These are phyloP conservation scores for Nesoenas mayeri DNA, from an alignment of 2,113 vertebrate genomes.

Conservation along the genomic window DNA sequence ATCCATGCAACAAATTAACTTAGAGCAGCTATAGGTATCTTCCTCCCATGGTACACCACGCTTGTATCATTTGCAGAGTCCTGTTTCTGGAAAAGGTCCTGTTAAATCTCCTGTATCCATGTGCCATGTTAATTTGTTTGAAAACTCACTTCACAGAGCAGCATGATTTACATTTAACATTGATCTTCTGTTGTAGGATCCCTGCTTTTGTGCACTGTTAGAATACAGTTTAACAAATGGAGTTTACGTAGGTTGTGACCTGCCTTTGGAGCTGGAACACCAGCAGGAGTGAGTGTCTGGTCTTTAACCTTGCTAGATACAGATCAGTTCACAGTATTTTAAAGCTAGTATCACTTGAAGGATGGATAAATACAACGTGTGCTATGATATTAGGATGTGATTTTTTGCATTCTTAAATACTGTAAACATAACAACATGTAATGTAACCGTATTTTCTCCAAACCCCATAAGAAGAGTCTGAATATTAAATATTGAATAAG, in stretches of 20 bases:
- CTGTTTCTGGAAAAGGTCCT: not conserved
- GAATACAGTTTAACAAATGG: conserved; percentile 84
- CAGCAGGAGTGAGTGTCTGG: conserved; percentile 63
- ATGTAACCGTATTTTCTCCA: not conserved
- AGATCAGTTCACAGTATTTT: not conserved
- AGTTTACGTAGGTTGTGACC: conserved; percentile 88
- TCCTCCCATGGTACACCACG: not conserved
- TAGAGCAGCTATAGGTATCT: not conserved
- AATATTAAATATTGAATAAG: not conserved
- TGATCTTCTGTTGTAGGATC: conserved; percentile 77
- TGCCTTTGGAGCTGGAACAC: conserved; percentile 75
- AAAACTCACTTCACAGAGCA: not conserved
- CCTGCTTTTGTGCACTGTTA: conserved; percentile 85
- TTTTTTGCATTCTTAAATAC: not conserved
- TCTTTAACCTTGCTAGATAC: not conserved
- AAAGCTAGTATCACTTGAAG: not conserved
- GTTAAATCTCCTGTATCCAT: not conserved
- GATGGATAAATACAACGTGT: not conserved
- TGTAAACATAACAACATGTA: not conserved
- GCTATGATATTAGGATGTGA: not conserved
- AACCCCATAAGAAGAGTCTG: not conserved
- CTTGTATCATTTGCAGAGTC: not conserved
- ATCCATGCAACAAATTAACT: not conserved
- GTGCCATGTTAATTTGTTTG: not conserved
- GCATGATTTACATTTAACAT: not conserved